Evolutionary conservation across 2,113 vertebrate species (phyloP).

Genomic region (Chaenogobius annularis): DNA sequence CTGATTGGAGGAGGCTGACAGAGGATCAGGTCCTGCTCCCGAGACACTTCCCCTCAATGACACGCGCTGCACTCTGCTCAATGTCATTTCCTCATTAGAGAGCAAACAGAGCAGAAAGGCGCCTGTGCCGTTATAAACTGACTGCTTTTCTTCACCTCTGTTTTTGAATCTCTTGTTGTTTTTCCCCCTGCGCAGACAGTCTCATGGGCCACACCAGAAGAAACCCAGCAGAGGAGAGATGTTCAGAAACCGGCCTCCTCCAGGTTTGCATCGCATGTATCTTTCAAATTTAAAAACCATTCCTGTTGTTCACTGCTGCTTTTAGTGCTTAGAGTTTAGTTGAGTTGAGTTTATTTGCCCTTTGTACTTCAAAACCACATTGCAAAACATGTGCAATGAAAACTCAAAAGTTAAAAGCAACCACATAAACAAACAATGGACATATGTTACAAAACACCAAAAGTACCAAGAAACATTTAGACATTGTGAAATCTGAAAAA

Average conservation of each 20-base stretch:
- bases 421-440: no score
- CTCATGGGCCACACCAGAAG: constrained; percentile 76
- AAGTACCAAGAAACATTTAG: no score
- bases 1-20: constrained; percentile 28
- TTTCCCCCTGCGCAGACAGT: constrained; percentile 60
- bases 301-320: neutral
- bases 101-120: constrained; percentile 35
- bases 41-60: constrained; percentile 39
- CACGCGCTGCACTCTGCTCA: constrained; percentile 48
- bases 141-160: neutral
- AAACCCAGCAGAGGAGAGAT: constrained; percentile 71
- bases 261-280: constrained; percentile 64
- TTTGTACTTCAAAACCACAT: no score
- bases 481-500: no score
- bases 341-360: neutral
- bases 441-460: no score
- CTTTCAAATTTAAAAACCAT: neutral
- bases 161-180: neutral
- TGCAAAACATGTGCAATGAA: no score
- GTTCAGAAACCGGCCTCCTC: constrained; percentile 80
- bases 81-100: constrained; percentile 66
- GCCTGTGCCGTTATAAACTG: constrained; percentile 4
- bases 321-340: neutral
- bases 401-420: no score
- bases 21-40: constrained; percentile 45